A percentile compares a stretch with the other conserved stretches of the same genome.
These are phyloP conservation scores for Sciurus niger DNA, from an alignment of 2,113 vertebrate species.

Conservation along the genomic window DNA sequence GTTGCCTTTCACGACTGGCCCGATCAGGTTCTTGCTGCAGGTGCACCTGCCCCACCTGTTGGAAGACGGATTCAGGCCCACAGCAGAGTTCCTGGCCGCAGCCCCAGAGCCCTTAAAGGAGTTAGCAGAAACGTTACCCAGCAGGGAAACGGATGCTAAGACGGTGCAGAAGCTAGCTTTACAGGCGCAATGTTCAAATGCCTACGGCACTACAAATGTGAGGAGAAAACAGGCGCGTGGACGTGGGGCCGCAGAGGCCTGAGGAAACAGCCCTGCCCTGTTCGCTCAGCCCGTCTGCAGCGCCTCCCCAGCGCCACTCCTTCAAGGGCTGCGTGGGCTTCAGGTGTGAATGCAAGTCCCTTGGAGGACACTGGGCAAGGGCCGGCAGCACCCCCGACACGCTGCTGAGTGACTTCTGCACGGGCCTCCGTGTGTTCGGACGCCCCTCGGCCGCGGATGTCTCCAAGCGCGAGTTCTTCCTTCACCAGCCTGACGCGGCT, in stretches of 20 bases:
- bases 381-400: too few relatives aligned
- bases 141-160: not conserved
- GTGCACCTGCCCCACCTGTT: too few relatives aligned
- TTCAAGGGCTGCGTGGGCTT: too few relatives aligned
- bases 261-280: too few relatives aligned
- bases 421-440: not conserved
- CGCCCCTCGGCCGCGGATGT: too few relatives aligned
- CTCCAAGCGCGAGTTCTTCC: not conserved
- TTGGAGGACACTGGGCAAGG: too few relatives aligned
- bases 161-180: not conserved
- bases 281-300: too few relatives aligned
- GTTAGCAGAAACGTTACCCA: not conserved
- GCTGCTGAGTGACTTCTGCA: accelerated
- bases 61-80: not conserved
- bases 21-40: not conserved
- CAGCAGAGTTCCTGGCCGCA: accelerated
- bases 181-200: not conserved
- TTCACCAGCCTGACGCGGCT: not conserved
- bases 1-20: not conserved
- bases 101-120: not conserved
- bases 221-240: not conserved
- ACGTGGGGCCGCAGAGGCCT: too few relatives aligned
- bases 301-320: too few relatives aligned
- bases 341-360: too few relatives aligned
- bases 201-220: not conserved